phyloP scores from a whole-genome alignment of 2,888 invertebrate genomes.

The Ophioninae sp. region DNA sequence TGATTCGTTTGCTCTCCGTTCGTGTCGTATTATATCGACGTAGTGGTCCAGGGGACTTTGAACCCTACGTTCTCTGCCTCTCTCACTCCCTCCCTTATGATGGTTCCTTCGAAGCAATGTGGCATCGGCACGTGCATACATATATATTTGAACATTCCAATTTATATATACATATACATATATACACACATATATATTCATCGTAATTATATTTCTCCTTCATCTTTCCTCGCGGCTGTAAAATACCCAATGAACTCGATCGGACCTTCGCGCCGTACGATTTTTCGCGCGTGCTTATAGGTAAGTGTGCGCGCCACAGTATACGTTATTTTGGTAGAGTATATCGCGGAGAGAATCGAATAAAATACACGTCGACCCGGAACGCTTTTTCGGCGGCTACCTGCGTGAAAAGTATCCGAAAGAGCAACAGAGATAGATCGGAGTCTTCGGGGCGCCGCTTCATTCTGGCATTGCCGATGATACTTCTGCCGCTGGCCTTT shows the following conservation, averaged over 20 bases:
- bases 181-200: not conserved
- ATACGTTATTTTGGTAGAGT: conserved; percentile 19
- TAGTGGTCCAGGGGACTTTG: conserved; percentile 10
- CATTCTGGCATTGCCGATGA: conserved; percentile 38
- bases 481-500: conserved; percentile 66
- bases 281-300: conserved; percentile 22
- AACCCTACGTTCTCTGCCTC: not conserved
- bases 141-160: not conserved
- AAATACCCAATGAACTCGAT: conserved; percentile 33
- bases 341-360: conserved; percentile 44
- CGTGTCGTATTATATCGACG: conserved; percentile 11
- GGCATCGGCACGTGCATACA: not conserved
- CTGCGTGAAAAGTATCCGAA: conserved; percentile 41
- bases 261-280: conserved; percentile 16
- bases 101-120: not conserved
- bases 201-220: conserved; percentile 23
- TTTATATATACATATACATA: not conserved
- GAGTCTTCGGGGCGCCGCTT: conserved; percentile 15
- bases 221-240: conserved; percentile 13
- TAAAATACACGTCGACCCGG: conserved; percentile 61
- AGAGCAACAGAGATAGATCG: conserved; percentile 9
- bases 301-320: not conserved
- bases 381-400: conserved; percentile 66
- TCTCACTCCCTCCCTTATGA: not conserved
- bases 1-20: conserved; percentile 2